Conservation (phyloP, 1,140 invertebrate genomes). For the Drosophila arawakana region DNA sequence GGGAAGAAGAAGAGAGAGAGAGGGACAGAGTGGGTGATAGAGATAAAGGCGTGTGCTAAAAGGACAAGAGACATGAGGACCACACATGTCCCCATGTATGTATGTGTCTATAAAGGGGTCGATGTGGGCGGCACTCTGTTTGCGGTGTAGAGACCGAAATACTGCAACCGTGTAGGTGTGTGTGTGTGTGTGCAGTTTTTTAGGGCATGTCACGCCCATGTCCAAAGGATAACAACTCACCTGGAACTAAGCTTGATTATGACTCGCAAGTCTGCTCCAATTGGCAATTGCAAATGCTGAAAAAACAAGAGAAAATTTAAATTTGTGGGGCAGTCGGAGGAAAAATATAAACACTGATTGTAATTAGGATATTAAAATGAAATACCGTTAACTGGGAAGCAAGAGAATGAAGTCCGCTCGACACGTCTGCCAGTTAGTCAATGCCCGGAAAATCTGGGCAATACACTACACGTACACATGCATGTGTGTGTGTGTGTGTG, state of each 20-base stretch:
- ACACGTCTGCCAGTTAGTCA: constrained; percentile 51
- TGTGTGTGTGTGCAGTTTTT: constrained; percentile 7
- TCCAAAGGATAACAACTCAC: constrained; percentile 10
- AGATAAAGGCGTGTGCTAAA: constrained; percentile 36
- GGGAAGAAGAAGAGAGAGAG: not conserved
- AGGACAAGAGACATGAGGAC: constrained; percentile 24
- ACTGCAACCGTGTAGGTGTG: constrained; percentile 12
- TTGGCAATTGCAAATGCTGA: constrained; percentile 25
- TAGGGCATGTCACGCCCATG: not conserved
- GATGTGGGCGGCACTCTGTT: constrained; percentile 35
- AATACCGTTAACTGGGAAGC: constrained; percentile 5
- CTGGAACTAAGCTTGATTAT: constrained; percentile 27
- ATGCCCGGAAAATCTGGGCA: constrained; percentile 61
- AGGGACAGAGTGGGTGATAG: not conserved
- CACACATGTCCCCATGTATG: not conserved
- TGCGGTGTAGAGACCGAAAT: constrained; percentile 66
- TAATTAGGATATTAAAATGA: not conserved
- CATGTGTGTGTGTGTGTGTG: no score
- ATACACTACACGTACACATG: constrained; percentile 3
- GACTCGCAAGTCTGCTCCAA: constrained; percentile 34
- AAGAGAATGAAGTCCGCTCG: constrained; percentile 6
- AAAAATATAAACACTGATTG: not conserved
- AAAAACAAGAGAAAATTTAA: constrained; percentile 9
- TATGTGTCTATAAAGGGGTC: constrained; percentile 9
- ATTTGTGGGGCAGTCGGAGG: not conserved